These are phyloP conservation scores for Prenolepis imparis DNA, from an alignment of 2,888 invertebrate species.

Conservation along the genomic window DNA sequence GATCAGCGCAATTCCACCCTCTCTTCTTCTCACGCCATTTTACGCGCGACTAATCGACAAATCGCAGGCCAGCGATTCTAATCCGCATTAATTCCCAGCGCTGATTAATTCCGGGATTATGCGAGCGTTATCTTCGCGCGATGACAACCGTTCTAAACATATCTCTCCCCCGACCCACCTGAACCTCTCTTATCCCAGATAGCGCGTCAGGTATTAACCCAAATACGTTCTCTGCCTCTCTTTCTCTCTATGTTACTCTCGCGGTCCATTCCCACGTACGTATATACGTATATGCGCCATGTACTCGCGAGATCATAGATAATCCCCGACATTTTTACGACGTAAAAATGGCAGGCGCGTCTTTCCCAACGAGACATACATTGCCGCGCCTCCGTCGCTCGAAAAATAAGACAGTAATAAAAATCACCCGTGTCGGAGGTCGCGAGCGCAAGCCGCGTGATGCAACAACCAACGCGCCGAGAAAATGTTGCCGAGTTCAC, in stretches of 20 bases:
- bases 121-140: slow-evolving; percentile 46
- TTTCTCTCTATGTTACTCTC: background rate
- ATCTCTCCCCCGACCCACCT: background rate
- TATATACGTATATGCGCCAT: slow-evolving; percentile 1
- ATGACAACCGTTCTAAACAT: slow-evolving; percentile 48
- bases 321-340: slow-evolving; percentile 46
- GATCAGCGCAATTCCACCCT: background rate
- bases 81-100: slow-evolving; percentile 46
- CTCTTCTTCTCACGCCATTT: slow-evolving; percentile 46
- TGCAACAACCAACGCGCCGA: slow-evolving; percentile 37
- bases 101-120: slow-evolving; percentile 50
- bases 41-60: slow-evolving; percentile 41
- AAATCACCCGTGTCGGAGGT: slow-evolving; percentile 40
- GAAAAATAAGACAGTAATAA: slow-evolving; percentile 38
- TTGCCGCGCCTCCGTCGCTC: slow-evolving; percentile 27
- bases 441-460: slow-evolving; percentile 21
- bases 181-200: slow-evolving; percentile 53
- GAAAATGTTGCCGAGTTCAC: slow-evolving; percentile 41
- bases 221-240: slow-evolving; percentile 17
- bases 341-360: slow-evolving; percentile 47
- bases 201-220: slow-evolving; percentile 48
- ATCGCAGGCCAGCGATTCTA: slow-evolving; percentile 36
- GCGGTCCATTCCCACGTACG: slow-evolving; percentile 42
- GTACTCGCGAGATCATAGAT: slow-evolving; percentile 47
- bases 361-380: slow-evolving; percentile 43